Evolutionary conservation across 2,888 invertebrate species (phyloP).

Genomic region (Nebria brevicollis): DNA sequence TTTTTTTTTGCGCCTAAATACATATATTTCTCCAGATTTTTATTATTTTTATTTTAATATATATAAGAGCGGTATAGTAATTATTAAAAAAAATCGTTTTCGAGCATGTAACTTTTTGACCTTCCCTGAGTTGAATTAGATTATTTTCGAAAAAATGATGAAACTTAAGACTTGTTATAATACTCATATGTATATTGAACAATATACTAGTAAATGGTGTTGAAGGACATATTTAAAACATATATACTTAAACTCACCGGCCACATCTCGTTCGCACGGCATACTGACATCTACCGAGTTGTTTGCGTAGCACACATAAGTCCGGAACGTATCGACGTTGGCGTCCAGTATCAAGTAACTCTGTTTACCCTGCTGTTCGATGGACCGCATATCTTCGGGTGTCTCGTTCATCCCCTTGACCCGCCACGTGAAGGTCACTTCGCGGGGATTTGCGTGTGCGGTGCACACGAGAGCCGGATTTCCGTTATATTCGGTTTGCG

Average conservation of each 20-base stretch:
- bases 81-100: too few species aligned
- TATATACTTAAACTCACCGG: conserved; percentile 64
- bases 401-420: conserved; percentile 87
- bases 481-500: conserved; percentile 76
- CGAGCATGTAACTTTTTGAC: too few species aligned
- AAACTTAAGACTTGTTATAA: too few species aligned
- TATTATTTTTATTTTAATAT: neutral
- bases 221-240: too few species aligned
- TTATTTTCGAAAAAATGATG: too few species aligned
- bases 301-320: conserved; percentile 86
- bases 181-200: too few species aligned
- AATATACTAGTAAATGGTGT: too few species aligned
- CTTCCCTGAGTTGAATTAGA: too few species aligned
- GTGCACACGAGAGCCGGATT: conserved; percentile 82
- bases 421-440: conserved; percentile 84
- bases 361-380: conserved; percentile 65
- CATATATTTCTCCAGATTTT: neutral
- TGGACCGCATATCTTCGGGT: conserved; percentile 71
- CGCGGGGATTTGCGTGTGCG: conserved; percentile 81
- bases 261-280: conserved; percentile 74
- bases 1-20: neutral
- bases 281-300: conserved; percentile 79
- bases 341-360: conserved; percentile 74
- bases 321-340: conserved; percentile 73
- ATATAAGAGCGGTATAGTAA: neutral